Percentiles rank a stretch among this genome's conserved stretches.
These are phyloP conservation scores for Trigoniulus corallinus DNA, from an alignment of 1,140 invertebrate genomes.

Conservation along the genomic window DNA sequence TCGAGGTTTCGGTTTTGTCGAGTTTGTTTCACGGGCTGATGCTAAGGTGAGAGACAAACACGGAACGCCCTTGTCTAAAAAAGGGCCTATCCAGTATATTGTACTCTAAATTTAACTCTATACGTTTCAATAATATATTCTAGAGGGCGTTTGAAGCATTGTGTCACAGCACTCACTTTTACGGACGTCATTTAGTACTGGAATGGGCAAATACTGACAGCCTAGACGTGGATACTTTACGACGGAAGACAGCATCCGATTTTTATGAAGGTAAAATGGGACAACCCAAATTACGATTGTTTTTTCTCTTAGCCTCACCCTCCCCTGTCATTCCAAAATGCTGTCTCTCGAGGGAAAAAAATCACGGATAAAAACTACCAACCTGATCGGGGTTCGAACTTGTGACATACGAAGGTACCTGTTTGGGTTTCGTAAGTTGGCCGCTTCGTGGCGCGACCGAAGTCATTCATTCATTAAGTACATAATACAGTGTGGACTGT, in stretches of 20 bases:
- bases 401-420: no score
- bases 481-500: no score
- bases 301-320: no score
- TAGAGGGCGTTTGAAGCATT: conserved; percentile 81
- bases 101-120: neutral
- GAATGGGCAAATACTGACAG: conserved; percentile 79
- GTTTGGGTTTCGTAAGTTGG: no score
- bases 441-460: no score
- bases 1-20: conserved; percentile 92
- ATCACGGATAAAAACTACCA: no score
- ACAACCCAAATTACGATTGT: no score
- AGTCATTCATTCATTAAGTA: no score
- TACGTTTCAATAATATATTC: conserved; percentile 19
- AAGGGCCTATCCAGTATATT: neutral
- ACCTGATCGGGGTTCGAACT: no score
- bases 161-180: conserved; percentile 91
- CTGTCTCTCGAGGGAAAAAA: no score
- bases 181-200: conserved; percentile 78
- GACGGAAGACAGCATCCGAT: conserved; percentile 64
- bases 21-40: conserved; percentile 72
- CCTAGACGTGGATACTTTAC: conserved; percentile 57
- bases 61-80: no score
- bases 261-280: conserved; percentile 30
- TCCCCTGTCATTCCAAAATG: no score
- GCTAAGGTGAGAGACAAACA: conserved; percentile 84